These are phyloP conservation scores for Halcyon senegalensis DNA, from an alignment of 2,113 vertebrate species.

Conservation along the genomic window DNA sequence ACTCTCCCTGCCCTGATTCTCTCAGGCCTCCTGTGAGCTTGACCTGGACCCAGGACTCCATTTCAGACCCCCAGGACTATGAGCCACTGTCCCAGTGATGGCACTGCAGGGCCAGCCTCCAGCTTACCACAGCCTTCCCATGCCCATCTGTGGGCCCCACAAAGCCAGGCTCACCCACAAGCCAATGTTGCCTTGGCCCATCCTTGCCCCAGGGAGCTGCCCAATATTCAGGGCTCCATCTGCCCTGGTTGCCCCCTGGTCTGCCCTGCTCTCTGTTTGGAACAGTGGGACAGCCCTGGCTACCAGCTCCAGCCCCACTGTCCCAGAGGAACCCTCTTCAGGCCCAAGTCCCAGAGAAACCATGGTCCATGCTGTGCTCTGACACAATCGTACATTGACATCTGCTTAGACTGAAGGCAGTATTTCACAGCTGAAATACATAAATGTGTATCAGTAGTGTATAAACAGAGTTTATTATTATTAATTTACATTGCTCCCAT, in stretches of 20 bases:
- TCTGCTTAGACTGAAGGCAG: neutral
- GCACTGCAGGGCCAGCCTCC: neutral
- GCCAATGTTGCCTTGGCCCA: neutral
- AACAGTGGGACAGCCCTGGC: neutral
- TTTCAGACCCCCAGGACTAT: neutral
- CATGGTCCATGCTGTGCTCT: rapidly evolving
- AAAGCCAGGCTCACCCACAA: rapidly evolving
- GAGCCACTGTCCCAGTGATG: neutral
- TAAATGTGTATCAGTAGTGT: neutral
- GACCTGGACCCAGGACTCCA: neutral
- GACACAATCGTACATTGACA: neutral
- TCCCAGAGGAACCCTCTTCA: rapidly evolving
- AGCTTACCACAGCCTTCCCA: neutral
- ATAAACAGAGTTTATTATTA: slow-evolving; percentile 52
- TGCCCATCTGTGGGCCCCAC: too few relatives aligned
- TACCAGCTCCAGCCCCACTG: rapidly evolving
- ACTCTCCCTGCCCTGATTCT: neutral
- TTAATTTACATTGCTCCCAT: slow-evolving; percentile 34
- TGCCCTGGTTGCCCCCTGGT: neutral
- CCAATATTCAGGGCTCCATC: rapidly evolving
- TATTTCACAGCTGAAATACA: neutral
- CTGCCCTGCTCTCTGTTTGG: neutral
- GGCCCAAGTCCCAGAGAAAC: neutral
- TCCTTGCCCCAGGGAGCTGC: neutral
- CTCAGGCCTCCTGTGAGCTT: neutral